Evolutionary conservation across 2,797 vertebrate species (phyloP).

Genomic region (Spea hammondii): DNA sequence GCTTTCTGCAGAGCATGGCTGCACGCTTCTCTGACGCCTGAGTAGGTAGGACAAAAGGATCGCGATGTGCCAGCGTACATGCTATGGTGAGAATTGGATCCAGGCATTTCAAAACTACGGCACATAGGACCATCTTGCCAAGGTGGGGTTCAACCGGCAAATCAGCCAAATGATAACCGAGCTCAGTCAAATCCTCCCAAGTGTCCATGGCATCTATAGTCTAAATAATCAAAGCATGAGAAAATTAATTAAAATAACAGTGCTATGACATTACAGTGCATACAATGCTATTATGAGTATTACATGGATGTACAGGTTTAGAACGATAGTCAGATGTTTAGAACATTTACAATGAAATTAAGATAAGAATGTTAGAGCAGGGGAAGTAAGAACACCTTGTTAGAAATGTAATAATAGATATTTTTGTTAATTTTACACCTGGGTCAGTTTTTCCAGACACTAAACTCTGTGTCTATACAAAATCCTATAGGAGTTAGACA

Average conservation of each 20-base stretch:
- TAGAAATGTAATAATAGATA: too few species aligned
- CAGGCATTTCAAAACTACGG: conserved; percentile 88
- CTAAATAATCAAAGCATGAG: conserved; percentile 60
- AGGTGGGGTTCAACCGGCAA: conserved; percentile 91
- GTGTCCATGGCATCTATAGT: conserved; percentile 89
- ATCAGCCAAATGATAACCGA: conserved; percentile 90
- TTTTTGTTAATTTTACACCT: too few species aligned
- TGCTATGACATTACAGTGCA: too few species aligned
- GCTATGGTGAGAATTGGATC: conserved; percentile 94
- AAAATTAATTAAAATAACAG: background rate
- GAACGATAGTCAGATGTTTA: too few species aligned
- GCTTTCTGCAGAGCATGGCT: conserved; percentile 82
- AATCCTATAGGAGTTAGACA: too few species aligned
- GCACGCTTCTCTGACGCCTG: conserved; percentile 82
- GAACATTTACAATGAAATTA: too few species aligned
- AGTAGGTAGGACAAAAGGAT: conserved; percentile 86
- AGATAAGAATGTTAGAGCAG: too few species aligned
- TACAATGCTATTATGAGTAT: too few species aligned
- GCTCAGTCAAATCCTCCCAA: conserved; percentile 87
- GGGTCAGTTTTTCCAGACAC: too few species aligned
- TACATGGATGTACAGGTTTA: too few species aligned
- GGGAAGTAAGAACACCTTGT: too few species aligned
- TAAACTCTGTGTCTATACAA: too few species aligned
- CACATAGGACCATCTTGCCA: conserved; percentile 95
- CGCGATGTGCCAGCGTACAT: conserved; percentile 86